These are phyloP conservation scores for Antheraea yamamai DNA, from an alignment of 2,888 invertebrate genomes.

Conservation along the genomic window DNA sequence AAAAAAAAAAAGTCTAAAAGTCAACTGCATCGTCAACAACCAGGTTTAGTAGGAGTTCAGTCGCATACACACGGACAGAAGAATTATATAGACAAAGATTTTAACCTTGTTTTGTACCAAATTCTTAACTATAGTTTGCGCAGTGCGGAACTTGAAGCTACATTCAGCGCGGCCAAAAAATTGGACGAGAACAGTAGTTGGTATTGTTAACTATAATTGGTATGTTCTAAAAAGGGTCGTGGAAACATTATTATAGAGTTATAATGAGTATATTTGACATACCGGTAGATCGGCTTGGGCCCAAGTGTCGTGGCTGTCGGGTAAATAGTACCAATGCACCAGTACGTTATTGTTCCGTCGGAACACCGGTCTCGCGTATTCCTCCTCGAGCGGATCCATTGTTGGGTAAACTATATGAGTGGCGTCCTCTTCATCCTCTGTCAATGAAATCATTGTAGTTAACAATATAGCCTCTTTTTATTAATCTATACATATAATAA, in stretches of 20 bases:
- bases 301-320: constrained; percentile 96
- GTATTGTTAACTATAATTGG: neutral
- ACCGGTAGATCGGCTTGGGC: constrained; percentile 81
- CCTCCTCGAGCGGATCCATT: constrained; percentile 92
- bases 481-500: too few species aligned
- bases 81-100: too few species aligned
- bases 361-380: constrained; percentile 94
- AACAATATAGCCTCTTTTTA: too few species aligned
- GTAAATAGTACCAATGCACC: constrained; percentile 98
- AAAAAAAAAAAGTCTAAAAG: too few species aligned
- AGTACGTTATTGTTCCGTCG: constrained; percentile 91
- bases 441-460: constrained; percentile 38
- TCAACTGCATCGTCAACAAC: too few species aligned
- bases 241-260: neutral
- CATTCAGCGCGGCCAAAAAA: neutral
- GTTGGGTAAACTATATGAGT: constrained; percentile 95
- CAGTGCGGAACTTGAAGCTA: neutral
- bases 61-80: too few species aligned
- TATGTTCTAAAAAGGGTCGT: neutral
- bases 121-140: too few species aligned
- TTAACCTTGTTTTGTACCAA: too few species aligned
- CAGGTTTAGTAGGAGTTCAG: too few species aligned
- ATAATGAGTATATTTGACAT: constrained; percentile 19
- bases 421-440: constrained; percentile 93
- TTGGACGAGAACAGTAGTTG: neutral